Percentiles rank a stretch among this genome's conserved stretches.
phyloP scores from a whole-genome alignment of 1,140 invertebrate species.

The Nixonia krombeini region DNA sequence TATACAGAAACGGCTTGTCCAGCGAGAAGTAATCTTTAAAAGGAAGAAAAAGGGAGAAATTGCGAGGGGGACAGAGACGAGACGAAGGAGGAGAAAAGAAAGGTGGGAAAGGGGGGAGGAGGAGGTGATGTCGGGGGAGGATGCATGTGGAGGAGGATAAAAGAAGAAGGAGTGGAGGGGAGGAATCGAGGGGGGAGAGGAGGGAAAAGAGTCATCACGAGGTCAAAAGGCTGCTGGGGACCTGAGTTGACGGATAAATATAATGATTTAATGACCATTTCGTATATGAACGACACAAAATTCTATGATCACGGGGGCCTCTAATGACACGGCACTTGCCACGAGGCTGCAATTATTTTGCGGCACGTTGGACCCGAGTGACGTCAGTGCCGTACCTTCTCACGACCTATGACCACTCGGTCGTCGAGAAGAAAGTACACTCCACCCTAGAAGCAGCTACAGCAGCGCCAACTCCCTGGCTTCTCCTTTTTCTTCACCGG shows the following conservation, averaged over 20 bases:
- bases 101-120: slow-evolving; percentile 28
- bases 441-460: slow-evolving; percentile 60
- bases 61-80: too few relatives aligned
- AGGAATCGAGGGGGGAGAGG: slow-evolving; percentile 26
- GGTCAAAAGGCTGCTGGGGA: slow-evolving; percentile 65
- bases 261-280: slow-evolving; percentile 71
- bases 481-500: too few relatives aligned
- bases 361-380: slow-evolving; percentile 63
- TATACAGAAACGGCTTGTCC: too few relatives aligned
- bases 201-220: slow-evolving; percentile 44
- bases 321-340: slow-evolving; percentile 69
- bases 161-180: too few relatives aligned
- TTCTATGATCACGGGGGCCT: slow-evolving; percentile 64
- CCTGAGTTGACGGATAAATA: slow-evolving; percentile 68
- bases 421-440: slow-evolving; percentile 49
- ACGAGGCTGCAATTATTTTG: slow-evolving; percentile 69
- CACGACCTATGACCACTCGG: slow-evolving; percentile 65
- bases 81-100: slow-evolving; percentile 35
- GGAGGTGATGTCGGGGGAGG: too few relatives aligned
- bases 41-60: too few relatives aligned
- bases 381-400: slow-evolving; percentile 65
- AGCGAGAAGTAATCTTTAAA: too few relatives aligned
- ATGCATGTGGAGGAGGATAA: slow-evolving; percentile 26
- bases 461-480: too few relatives aligned
- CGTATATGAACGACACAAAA: slow-evolving; percentile 69